Evolutionary conservation across 2,888 invertebrate genomes (phyloP), one percentile per base, ranked within the genome.

Genomic region (Eupithecia dodoneata): DNA sequence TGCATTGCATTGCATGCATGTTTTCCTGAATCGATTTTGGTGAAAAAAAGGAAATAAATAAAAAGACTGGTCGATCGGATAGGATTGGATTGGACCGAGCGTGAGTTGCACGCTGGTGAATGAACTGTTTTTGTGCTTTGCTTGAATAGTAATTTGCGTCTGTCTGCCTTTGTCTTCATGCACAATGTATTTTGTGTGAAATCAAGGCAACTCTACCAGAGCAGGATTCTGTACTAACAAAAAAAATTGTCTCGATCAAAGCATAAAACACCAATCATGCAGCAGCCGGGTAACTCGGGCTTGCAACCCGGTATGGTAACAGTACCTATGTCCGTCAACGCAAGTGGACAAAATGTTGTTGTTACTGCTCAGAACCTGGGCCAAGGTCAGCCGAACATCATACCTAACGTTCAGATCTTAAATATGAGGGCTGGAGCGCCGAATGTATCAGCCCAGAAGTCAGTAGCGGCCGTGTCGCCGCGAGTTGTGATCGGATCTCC

Each of bases 401-500:
- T 97, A 83, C 97, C 97, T 75, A 97, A 97, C 93, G 97, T 98
- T 87, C 97, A 98, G 93, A 97, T 98, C 97, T 97, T 94, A 97
- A 79, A 79, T 92, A 97, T 98, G 96, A 96, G 98, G 84, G 97
- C 97, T 74, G 97, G 96, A 80, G 96, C 97, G 79, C 97, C 97
- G 71, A 98, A 87, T 97, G 97, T 98, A 80, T 96, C 96, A 80
- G 96, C 96, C 77, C 97, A 97, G 90, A 98, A 98, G 92, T 97
- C 96, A 81, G 97, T 98, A 81, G 96, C 97, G 76, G 96, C 97
- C 77, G 97, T 98, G 81, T 96, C 97, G 79, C 97, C 97, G 74
- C 96, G 98, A 88, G 98, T 98, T 85, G 97, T 98, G 85, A 97
- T 98, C 85, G 97, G 97, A 85, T 96, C 97, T 77, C 97, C 97